Evolutionary conservation across 2,888 invertebrate genomes (phyloP), one percentile per base, ranked within the genome.

Genomic region (Cotesia congregata): DNA sequence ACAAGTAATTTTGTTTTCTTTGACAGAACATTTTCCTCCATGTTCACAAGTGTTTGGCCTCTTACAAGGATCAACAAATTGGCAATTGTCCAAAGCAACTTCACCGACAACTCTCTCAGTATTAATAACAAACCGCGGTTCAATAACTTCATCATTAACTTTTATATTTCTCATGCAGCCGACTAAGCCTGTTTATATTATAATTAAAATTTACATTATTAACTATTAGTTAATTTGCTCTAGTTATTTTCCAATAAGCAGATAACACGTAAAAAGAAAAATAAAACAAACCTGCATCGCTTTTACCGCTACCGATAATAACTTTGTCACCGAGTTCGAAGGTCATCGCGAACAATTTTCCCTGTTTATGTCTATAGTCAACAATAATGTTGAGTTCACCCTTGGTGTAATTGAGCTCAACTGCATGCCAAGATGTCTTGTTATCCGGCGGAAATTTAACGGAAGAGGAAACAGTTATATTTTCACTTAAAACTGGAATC

Each of bases 1-100:
- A 87, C 98, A 98, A 41, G 94, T 95, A 65, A 97, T 94, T 74
- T 94, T 92, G 84, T 97, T 96, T 87, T 97, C 96, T 85, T 95
- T 94, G 0, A 97, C 96, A 38, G 96, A 95, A 90, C 98, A 98
- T 84, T 95, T 94, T 0, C 97, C 97, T 1, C 95, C 96, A 86
- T 98, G 97, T 85, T 97, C 97, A 85, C 98, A 98, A 67, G 96
- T 96, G 84, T 97, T 96, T 0, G 97, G 97, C 79, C 96, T 91
- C 60, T 94, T 94, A 86, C 97, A 97, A 0, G 97, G 96, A 90
- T 97, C 96, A 1, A 97, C 95, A 85, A 97, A 95, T 86, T 95
- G 93, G 87, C 97, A 97, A 85, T 97, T 96, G 85, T 97, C 97
- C 79, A 97, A 91, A 0, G 97, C 96, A 9, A 97, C 96, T 90